Base-by-base conservation (phyloP, 1,140 invertebrate species). In the Coptotermes formosanus region DNA sequence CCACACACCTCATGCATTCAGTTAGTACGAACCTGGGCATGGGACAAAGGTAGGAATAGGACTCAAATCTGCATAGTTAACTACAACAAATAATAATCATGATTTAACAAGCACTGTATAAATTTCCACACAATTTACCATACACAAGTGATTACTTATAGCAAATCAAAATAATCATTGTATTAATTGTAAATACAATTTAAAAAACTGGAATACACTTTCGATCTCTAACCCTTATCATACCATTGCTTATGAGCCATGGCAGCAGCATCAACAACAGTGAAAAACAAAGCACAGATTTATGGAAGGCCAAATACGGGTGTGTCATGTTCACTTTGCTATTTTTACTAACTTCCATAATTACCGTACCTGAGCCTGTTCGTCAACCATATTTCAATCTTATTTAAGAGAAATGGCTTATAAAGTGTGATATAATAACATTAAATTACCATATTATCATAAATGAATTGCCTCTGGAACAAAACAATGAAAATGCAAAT, bases 1-100 rank as follows among this genome's bases (percentile, higher is more conserved):
- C 64, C 64, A 75, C 2, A 75, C n/a, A 75, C 64, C 64, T n/a
- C 64, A 75, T 75, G 64, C 64, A 75, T 75, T 75, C n/a, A n/a
- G 25, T 75, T 75, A 75, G 64, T 75, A 75, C 30, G n/a, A 75
- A 75, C 64, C 64, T 30, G 9, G n/a, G 14, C 1, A 55, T 75
- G 64, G 64, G 64, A 75, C 9, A 75, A 30, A 30, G 0, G 14
- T 75, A 75, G 64, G 64, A 25, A 75, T n/a, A 75, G 64, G 64
- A 9, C 7, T 30, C n/a, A 75, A 30, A 75, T 75, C n/a, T 11
- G 25, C 64, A 75, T 6, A 30, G 7, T 30, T 11, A 11, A 55
- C 6, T 75, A 75, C 3, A 8, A 75, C 3, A 55, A 75, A 75
- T 75, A 75, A 59, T 59, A 59, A 75, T 30, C 7, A 75, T 75